A percentile compares a stretch with the other conserved stretches of the same genome.
phyloP scores from a whole-genome alignment of 2,888 invertebrate species.

The Patella caerulea region DNA sequence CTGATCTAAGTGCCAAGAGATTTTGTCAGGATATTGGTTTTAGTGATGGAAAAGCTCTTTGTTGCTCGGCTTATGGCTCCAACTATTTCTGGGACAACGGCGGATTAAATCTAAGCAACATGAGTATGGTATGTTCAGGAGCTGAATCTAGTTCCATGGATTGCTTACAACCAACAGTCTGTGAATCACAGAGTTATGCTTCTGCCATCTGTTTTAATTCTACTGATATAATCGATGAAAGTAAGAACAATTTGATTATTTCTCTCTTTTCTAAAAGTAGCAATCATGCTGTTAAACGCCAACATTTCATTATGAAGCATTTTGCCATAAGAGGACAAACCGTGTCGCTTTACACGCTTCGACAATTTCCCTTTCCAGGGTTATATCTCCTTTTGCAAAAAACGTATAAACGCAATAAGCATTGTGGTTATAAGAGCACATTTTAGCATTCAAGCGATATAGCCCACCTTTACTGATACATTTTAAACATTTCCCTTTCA shows the following conservation, averaged over 20 bases:
- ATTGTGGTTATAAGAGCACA: no score
- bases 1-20: constrained; percentile 52
- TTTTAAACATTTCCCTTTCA: no score
- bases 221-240: constrained; percentile 36
- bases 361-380: no score
- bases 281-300: no score
- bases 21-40: constrained; percentile 57
- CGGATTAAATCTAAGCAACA: constrained; percentile 33
- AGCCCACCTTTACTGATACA: no score
- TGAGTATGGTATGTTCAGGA: constrained; percentile 46
- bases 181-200: constrained; percentile 47
- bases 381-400: no score
- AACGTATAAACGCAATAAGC: no score
- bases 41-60: constrained; percentile 50
- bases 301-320: no score
- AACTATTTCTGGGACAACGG: constrained; percentile 23
- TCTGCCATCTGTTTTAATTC: constrained; percentile 53
- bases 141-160: constrained; percentile 32
- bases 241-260: constrained; percentile 24
- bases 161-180: constrained; percentile 46
- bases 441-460: no score
- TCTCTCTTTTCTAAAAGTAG: no score
- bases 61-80: constrained; percentile 56
- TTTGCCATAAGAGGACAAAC: no score
- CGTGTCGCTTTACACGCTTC: no score